A percentile compares a stretch with the other conserved stretches of the same genome.
Conservation (phyloP, 2,888 invertebrate genomes). For the Lathronympha strigana region DNA sequence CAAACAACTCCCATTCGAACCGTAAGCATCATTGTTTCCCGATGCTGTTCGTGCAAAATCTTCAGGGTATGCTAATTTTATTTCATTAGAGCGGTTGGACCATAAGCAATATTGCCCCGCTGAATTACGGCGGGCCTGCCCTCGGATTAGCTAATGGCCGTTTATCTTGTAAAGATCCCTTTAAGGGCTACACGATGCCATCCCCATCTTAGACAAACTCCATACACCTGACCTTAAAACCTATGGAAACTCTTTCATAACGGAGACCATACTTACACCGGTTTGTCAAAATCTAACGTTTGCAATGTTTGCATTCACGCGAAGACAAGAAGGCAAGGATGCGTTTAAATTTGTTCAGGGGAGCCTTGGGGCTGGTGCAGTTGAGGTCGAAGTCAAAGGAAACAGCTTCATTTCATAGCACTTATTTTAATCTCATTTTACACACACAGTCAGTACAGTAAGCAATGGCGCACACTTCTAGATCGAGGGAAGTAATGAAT, state of each 20-base stretch:
- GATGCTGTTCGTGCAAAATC: slow-evolving; percentile 72
- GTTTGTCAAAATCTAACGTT: background rate
- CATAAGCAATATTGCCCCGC: slow-evolving; percentile 75
- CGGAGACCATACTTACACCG: background rate
- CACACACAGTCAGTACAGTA: too few relatives aligned
- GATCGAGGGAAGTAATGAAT: too few relatives aligned
- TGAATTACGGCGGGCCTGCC: slow-evolving; percentile 77
- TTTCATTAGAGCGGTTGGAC: slow-evolving; percentile 82
- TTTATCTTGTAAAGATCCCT: slow-evolving; percentile 80
- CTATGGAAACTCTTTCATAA: background rate
- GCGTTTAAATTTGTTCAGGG: too few relatives aligned
- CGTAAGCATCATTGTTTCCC: slow-evolving; percentile 73
- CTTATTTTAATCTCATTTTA: too few relatives aligned
- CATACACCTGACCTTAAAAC: background rate
- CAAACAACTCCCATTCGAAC: slow-evolving; percentile 57
- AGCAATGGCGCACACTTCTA: too few relatives aligned
- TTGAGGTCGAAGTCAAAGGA: too few relatives aligned
- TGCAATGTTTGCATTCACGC: background rate
- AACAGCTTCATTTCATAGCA: too few relatives aligned
- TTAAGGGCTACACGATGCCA: slow-evolving; percentile 53
- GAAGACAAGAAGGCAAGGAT: background rate
- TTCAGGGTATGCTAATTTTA: slow-evolving; percentile 83
- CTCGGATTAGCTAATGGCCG: slow-evolving; percentile 82
- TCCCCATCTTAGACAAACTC: background rate
- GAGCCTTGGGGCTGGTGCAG: too few relatives aligned